phyloP scores from a whole-genome alignment of 1,140 invertebrate genomes.

The Triops longicaudatus region DNA sequence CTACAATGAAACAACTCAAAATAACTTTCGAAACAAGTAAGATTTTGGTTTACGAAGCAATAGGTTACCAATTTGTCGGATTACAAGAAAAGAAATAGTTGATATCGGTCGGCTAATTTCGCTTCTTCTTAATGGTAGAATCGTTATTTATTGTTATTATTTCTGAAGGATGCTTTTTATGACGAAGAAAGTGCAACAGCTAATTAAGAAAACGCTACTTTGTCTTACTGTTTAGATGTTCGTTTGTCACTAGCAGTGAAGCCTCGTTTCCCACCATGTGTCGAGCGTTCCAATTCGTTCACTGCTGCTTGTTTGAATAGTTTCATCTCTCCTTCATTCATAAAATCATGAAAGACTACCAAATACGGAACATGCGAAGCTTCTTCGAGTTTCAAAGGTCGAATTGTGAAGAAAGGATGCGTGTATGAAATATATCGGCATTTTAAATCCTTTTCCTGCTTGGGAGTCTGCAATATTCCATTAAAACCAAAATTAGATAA shows the following conservation, averaged over 20 bases:
- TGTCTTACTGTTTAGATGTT: conserved; percentile 25
- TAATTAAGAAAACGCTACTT: conserved; percentile 19
- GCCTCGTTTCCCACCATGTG: neutral
- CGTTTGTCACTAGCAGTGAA: conserved; percentile 21
- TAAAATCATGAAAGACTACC: conserved; percentile 45
- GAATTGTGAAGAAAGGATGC: conserved; percentile 41
- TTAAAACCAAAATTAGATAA: conserved; percentile 8
- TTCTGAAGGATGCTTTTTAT: no score
- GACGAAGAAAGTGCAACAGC: neutral
- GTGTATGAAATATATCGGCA: conserved; percentile 40
- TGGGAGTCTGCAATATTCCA: conserved; percentile 29
- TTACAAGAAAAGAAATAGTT: no score
- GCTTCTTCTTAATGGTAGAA: no score
- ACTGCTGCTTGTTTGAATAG: conserved; percentile 42
- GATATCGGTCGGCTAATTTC: no score
- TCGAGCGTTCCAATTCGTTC: conserved; percentile 42
- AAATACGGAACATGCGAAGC: conserved; percentile 44
- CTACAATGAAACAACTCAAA: neutral
- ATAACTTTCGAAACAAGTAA: no score
- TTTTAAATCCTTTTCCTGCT: conserved; percentile 36
- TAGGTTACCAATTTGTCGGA: no score
- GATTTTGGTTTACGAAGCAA: no score
- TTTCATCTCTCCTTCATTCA: conserved; percentile 43
- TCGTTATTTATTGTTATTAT: no score
- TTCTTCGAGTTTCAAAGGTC: conserved; percentile 47